Percentiles rank a stretch among this genome's conserved stretches.
Conservation (phyloP, 2,888 invertebrate genomes). For the Brenthis ino region DNA sequence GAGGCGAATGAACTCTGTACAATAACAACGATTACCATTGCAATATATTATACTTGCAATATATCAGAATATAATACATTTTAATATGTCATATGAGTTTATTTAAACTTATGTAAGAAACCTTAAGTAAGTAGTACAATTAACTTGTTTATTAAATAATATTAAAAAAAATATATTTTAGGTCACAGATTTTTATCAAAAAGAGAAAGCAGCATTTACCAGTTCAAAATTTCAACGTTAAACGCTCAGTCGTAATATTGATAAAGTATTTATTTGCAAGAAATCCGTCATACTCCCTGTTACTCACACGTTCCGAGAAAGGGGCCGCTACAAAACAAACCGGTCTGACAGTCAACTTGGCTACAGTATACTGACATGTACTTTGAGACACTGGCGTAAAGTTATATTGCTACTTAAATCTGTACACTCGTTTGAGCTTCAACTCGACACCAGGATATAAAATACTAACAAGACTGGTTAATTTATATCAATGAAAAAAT, state of each 20-base stretch:
- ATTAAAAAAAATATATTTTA: no score
- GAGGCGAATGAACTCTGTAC: conserved; percentile 61
- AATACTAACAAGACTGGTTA: conserved; percentile 3
- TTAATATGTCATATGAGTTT: conserved; percentile 8
- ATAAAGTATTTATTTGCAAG: conserved; percentile 52
- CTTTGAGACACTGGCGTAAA: conserved; percentile 28
- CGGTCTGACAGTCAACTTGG: conserved; percentile 48
- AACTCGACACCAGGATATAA: conserved; percentile 5
- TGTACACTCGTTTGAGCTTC: background rate
- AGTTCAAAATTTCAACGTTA: conserved; percentile 15
- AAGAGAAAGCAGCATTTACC: conserved; percentile 22
- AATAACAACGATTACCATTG: conserved; percentile 56
- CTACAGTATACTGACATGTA: conserved; percentile 16
- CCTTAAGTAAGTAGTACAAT: no score
- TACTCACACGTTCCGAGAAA: conserved; percentile 57
- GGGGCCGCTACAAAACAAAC: conserved; percentile 52
- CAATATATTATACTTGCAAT: conserved; percentile 27
- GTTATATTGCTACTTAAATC: conserved; percentile 19
- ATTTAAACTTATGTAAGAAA: background rate
- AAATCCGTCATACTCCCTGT: conserved; percentile 55
- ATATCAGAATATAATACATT: conserved; percentile 16
- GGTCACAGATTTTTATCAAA: background rate
- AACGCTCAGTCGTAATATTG: conserved; percentile 46
- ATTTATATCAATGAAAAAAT: background rate
- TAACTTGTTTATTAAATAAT: no score